Base-by-base conservation (phyloP, 2,888 invertebrate species). In the Myopa testacea region DNA sequence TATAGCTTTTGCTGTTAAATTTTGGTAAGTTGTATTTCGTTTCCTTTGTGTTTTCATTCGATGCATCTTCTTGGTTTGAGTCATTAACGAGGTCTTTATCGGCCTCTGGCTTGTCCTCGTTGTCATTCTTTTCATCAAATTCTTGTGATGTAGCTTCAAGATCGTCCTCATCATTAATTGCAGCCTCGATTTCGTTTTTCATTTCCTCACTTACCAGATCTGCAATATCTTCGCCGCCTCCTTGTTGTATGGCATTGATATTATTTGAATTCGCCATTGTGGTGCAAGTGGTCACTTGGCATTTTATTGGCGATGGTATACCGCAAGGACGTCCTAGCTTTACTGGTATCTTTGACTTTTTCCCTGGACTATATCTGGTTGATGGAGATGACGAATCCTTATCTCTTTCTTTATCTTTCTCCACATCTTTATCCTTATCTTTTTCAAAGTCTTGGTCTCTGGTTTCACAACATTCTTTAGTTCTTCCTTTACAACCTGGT, bases 281-380 rank as follows among this genome's bases (percentile, higher is more conserved):
- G 68, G 79, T 5, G 75, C 34, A 6, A 45, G 81, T 26, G 1
- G 77, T 78, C 6, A 81, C 81, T 4, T 81, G 79, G 16, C 65
- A 65, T 4, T 92, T 89, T 0, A 91, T 91, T 0, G 92, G 84
- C 16, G 91, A 91, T 0, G 91, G 90, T 52, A 91, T 90, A 0
- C 90, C 77, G 10, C 81, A 80, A 16, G 83, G 79, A 26, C 88
- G 84, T 10, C 85, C 85, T 0, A 85, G 82, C 67, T 87, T 88
- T 0, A 89, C 85, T 7, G 90, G 90, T 77, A 90, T 90, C 81
- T 90, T 90, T 0, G 90, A 90, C 81, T 90, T 89, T 70, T 87
- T 88, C 3, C 87, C 86, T n/a, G 88, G 89, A 81, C 88, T 90
- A 68, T 85, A 84, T 77, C 89, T 88, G 37, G 84, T 81, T 3